phyloP scores from a whole-genome alignment of 2,797 vertebrate species.

The Poecilia picta region DNA sequence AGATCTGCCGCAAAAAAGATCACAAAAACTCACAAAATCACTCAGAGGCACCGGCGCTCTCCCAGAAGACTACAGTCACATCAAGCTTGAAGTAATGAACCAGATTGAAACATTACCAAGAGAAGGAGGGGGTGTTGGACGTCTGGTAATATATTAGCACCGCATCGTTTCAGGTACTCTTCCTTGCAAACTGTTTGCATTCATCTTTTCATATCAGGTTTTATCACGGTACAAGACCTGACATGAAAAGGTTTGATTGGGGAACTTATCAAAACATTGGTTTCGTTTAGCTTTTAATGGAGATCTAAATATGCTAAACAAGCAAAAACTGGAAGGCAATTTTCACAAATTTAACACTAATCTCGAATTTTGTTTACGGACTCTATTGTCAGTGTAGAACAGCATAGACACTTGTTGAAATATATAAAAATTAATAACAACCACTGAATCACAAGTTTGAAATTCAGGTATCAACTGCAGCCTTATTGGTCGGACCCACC shows the following conservation, averaged over 20 bases:
- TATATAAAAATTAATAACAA: background rate
- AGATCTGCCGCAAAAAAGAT: constrained; percentile 69
- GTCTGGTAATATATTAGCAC: constrained; percentile 66
- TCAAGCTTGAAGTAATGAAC: constrained; percentile 55
- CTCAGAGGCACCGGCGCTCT: constrained; percentile 62
- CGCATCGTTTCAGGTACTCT: constrained; percentile 47
- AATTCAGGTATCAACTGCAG: background rate
- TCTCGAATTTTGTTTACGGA: too few species aligned
- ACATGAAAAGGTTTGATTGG: background rate
- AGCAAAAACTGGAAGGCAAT: too few species aligned
- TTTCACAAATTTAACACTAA: too few species aligned
- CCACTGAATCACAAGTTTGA: background rate
- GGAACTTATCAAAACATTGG: background rate
- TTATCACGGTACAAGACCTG: background rate
- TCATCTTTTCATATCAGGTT: background rate
- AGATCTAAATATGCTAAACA: too few species aligned
- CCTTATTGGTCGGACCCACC: background rate
- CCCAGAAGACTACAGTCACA: constrained; percentile 58
- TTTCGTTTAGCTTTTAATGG: background rate
- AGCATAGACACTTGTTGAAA: background rate
- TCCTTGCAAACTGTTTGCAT: background rate
- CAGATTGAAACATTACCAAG: constrained; percentile 58
- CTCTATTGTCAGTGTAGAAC: background rate
- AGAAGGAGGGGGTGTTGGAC: constrained; percentile 29
- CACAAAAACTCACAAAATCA: constrained; percentile 64